Evolutionary conservation across 2,888 invertebrate species (phyloP).

Genomic region (Lasioglossum calceatum): DNA sequence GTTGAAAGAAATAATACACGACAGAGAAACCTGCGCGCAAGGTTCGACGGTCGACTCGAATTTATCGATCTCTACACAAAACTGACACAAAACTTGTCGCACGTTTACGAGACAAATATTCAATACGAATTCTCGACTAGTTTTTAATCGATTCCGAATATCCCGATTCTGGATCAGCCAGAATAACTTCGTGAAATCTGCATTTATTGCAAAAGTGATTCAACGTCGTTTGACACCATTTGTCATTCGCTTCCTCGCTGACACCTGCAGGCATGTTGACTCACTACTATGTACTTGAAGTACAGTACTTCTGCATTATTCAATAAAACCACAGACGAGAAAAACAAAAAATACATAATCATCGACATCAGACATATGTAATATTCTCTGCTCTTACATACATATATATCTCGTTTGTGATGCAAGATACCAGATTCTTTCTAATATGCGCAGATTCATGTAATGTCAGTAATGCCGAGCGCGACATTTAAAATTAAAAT

Average conservation of each 20-base stretch:
- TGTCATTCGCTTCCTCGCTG: slow-evolving; percentile 42
- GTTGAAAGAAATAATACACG: slow-evolving; percentile 49
- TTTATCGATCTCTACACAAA: slow-evolving; percentile 56
- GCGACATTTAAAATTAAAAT: too few relatives aligned
- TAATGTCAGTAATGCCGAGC: too few relatives aligned
- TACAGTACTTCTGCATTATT: background rate
- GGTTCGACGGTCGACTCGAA: slow-evolving; percentile 47
- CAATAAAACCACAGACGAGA: background rate
- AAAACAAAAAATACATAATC: background rate
- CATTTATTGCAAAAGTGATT: background rate
- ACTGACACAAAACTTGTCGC: background rate
- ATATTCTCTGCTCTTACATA: too few relatives aligned
- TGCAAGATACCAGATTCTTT: too few relatives aligned
- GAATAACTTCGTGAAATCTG: background rate
- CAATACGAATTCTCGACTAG: background rate
- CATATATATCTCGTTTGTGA: too few relatives aligned
- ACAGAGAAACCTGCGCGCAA: slow-evolving; percentile 58
- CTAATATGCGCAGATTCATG: too few relatives aligned
- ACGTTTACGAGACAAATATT: background rate
- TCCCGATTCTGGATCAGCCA: background rate
- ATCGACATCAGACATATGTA: background rate
- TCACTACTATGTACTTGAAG: slow-evolving; percentile 19
- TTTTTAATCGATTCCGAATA: background rate
- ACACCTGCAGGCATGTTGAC: slow-evolving; percentile 32
- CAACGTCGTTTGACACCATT: slow-evolving; percentile 5